These are phyloP conservation scores for Bellardia pandia DNA, from an alignment of 2,888 invertebrate genomes.

Conservation along the genomic window DNA sequence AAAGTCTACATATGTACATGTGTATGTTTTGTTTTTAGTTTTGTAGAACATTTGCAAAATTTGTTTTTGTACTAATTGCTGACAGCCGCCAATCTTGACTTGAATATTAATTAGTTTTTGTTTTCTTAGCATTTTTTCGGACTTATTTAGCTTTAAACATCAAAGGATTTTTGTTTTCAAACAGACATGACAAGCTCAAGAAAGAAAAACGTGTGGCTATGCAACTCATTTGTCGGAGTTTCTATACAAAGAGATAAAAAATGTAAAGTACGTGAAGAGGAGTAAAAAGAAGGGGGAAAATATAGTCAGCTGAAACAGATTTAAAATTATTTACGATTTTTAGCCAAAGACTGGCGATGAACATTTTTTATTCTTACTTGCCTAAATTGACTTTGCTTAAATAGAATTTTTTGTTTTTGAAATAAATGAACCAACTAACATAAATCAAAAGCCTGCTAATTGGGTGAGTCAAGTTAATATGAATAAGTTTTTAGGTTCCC, in stretches of 20 bases:
- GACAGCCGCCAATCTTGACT: conserved; percentile 59
- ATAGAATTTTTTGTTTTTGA: too few relatives aligned
- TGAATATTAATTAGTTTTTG: conserved; percentile 70
- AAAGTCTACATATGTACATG: neutral
- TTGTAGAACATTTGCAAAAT: conserved; percentile 53
- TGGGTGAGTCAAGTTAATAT: too few relatives aligned
- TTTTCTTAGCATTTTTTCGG: conserved; percentile 1
- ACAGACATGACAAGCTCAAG: conserved; percentile 35
- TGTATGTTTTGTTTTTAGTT: neutral
- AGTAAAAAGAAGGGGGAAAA: neutral
- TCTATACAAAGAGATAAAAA: neutral
- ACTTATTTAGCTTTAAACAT: conserved; percentile 1
- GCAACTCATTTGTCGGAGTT: neutral
- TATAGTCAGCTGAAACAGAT: neutral
- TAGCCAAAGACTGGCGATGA: neutral
- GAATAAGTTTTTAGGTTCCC: too few relatives aligned
- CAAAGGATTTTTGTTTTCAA: conserved; percentile 46
- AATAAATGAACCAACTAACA: too few relatives aligned
- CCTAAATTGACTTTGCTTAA: too few relatives aligned
- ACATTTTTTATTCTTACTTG: neutral
- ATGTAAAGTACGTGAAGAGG: neutral
- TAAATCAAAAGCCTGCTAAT: too few relatives aligned
- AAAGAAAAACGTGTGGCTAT: conserved; percentile 31
- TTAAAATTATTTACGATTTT: conserved; percentile 5
- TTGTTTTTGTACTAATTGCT: conserved; percentile 73